These are phyloP conservation scores for Harpalus rubripes DNA, from an alignment of 2,888 invertebrate genomes.

Conservation along the genomic window DNA sequence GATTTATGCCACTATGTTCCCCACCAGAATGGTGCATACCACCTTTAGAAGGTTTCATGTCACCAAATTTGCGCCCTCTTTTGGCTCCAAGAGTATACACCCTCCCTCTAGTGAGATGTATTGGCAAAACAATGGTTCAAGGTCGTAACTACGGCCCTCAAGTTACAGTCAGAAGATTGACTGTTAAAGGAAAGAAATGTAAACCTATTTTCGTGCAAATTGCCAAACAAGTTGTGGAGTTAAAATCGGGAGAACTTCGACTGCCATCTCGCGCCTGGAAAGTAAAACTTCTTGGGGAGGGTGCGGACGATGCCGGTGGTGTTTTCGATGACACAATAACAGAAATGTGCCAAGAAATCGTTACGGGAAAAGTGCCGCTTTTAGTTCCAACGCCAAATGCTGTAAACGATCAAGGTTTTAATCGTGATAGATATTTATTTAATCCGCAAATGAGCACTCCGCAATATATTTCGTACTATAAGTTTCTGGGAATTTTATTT, in stretches of 20 bases:
- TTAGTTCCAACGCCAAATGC: slow-evolving; percentile 83
- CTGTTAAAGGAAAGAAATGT: slow-evolving; percentile 79
- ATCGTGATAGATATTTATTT: slow-evolving; percentile 81
- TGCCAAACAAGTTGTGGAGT: slow-evolving; percentile 82
- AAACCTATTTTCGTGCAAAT: slow-evolving; percentile 83
- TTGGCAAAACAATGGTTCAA: slow-evolving; percentile 84
- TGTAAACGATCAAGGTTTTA: slow-evolving; percentile 82
- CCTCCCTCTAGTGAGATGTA: slow-evolving; percentile 81
- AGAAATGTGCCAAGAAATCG: slow-evolving; percentile 84
- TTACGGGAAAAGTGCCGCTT: slow-evolving; percentile 80
- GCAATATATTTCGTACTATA: slow-evolving; percentile 81
- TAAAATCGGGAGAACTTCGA: slow-evolving; percentile 80
- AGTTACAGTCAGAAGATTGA: slow-evolving; percentile 82
- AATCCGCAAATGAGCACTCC: slow-evolving; percentile 80
- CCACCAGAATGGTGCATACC: slow-evolving; percentile 77
- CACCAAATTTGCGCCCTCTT: slow-evolving; percentile 78
- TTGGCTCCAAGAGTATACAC: slow-evolving; percentile 82
- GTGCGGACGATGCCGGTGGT: slow-evolving; percentile 85
- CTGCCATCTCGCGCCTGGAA: slow-evolving; percentile 84
- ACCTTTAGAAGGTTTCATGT: slow-evolving; percentile 76
- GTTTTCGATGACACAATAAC: slow-evolving; percentile 86
- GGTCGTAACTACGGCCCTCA: slow-evolving; percentile 84
- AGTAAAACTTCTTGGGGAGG: slow-evolving; percentile 83
- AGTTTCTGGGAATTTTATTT: slow-evolving; percentile 82
- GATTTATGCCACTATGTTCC: slow-evolving; percentile 78